These are phyloP conservation scores for Pseudochirops cupreus DNA, from an alignment of 2,797 vertebrate genomes.

Conservation along the genomic window DNA sequence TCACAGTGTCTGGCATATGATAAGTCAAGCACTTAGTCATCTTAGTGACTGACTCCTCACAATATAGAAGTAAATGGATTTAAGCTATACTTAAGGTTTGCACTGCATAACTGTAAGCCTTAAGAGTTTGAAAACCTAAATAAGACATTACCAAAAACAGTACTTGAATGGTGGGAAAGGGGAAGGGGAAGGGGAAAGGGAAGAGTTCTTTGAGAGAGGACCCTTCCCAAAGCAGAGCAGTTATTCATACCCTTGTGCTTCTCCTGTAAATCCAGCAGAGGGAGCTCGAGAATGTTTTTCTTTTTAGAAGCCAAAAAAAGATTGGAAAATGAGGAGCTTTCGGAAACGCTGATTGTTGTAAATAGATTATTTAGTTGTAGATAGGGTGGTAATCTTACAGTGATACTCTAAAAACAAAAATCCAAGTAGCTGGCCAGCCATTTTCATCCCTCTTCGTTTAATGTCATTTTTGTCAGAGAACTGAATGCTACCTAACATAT, in stretches of 20 bases:
- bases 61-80: not conserved
- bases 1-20: not conserved
- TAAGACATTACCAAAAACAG: not conserved
- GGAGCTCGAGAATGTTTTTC: conserved; percentile 72
- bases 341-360: conserved; percentile 44
- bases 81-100: not conserved
- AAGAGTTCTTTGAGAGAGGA: not conserved
- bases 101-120: not conserved
- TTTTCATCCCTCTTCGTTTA: not conserved
- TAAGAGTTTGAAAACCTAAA: not conserved
- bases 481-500: not conserved
- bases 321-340: conserved; percentile 14
- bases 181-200: not conserved
- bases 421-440: not conserved
- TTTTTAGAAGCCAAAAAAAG: conserved; percentile 49
- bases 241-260: conserved; percentile 53
- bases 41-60: not conserved
- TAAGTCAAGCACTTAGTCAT: not conserved
- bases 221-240: not conserved
- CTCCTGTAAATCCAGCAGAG: conserved; percentile 62
- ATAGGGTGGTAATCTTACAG: conserved; percentile 30
- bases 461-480: conserved; percentile 43
- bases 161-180: not conserved
- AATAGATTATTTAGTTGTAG: not conserved
- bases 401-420: conserved; percentile 45